A percentile compares a stretch with the other conserved stretches of the same genome.
These are phyloP conservation scores for Morpho achilles DNA, from an alignment of 2,888 invertebrate genomes.

Conservation along the genomic window DNA sequence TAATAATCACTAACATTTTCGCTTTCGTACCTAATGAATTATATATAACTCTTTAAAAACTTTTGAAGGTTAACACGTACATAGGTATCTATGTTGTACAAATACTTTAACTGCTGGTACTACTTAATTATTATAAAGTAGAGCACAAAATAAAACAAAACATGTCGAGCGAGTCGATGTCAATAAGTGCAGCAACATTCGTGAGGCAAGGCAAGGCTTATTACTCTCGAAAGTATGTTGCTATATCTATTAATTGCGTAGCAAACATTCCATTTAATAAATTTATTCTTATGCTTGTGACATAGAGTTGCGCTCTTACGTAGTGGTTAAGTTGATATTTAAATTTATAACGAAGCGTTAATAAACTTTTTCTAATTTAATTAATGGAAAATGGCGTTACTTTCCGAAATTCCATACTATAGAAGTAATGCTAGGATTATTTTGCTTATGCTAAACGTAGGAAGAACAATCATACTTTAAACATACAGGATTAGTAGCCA, in stretches of 20 bases:
- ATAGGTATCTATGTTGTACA: background rate
- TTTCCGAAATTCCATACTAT: too few relatives aligned
- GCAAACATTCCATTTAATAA: constrained; percentile 39
- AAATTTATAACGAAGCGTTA: too few relatives aligned
- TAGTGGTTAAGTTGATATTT: background rate
- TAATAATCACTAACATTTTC: too few relatives aligned
- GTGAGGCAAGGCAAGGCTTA: constrained; percentile 44
- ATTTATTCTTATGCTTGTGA: constrained; percentile 19
- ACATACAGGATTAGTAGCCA: too few relatives aligned
- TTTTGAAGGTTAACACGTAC: too few relatives aligned
- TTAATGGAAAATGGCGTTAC: too few relatives aligned
- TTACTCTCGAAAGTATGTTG: constrained; percentile 55
- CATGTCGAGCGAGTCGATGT: constrained; percentile 33
- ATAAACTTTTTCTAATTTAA: too few relatives aligned
- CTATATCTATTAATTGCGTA: constrained; percentile 41
- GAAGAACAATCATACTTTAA: too few relatives aligned
- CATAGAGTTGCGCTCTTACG: constrained; percentile 2
- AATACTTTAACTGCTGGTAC: constrained; percentile 1
- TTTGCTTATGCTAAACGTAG: too few relatives aligned
- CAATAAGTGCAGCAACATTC: constrained; percentile 29
- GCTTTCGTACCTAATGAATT: too few relatives aligned
- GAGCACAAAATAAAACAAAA: constrained; percentile 29
- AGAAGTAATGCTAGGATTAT: too few relatives aligned
- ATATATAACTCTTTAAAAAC: too few relatives aligned
- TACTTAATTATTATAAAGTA: constrained; percentile 7